Evolutionary conservation across 2,888 invertebrate species (phyloP).

Genomic region (Chymomyza procnemis): DNA sequence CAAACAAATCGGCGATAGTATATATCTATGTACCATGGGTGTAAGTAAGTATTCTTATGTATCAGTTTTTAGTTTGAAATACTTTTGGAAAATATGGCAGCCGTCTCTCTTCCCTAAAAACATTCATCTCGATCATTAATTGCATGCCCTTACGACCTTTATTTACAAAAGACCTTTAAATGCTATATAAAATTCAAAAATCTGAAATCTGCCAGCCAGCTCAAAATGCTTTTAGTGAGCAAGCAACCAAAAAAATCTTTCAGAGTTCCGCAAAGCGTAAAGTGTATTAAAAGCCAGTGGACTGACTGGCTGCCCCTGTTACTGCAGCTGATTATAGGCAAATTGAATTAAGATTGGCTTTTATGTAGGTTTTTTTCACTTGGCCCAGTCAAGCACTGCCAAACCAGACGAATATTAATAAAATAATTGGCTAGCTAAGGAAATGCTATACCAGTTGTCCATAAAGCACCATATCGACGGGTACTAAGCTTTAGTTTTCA

Average conservation of each 20-base stretch:
- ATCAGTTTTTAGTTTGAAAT: too few relatives aligned
- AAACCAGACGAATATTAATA: slow-evolving; percentile 55
- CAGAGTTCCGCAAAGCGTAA: neutral
- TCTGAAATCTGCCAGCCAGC: neutral
- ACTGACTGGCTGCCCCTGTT: neutral
- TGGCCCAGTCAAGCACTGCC: slow-evolving; percentile 55
- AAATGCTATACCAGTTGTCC: slow-evolving; percentile 61
- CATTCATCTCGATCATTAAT: too few relatives aligned
- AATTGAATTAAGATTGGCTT: slow-evolving; percentile 70
- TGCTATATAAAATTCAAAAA: neutral
- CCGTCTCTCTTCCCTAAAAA: too few relatives aligned
- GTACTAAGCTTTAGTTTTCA: neutral
- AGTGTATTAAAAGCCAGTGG: neutral
- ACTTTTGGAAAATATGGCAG: too few relatives aligned
- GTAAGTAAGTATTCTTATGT: too few relatives aligned
- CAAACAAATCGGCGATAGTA: too few relatives aligned
- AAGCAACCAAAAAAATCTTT: neutral
- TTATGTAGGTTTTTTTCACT: slow-evolving; percentile 64
- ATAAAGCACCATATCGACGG: slow-evolving; percentile 3
- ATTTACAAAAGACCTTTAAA: neutral
- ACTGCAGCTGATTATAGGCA: slow-evolving; percentile 41
- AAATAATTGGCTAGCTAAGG: slow-evolving; percentile 53
- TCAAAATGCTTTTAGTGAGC: neutral
- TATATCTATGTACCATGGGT: too few relatives aligned
- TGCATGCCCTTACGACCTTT: neutral